Base-by-base conservation (phyloP, 1,140 invertebrate species). In the Caenorhabditis inopinata region DNA sequence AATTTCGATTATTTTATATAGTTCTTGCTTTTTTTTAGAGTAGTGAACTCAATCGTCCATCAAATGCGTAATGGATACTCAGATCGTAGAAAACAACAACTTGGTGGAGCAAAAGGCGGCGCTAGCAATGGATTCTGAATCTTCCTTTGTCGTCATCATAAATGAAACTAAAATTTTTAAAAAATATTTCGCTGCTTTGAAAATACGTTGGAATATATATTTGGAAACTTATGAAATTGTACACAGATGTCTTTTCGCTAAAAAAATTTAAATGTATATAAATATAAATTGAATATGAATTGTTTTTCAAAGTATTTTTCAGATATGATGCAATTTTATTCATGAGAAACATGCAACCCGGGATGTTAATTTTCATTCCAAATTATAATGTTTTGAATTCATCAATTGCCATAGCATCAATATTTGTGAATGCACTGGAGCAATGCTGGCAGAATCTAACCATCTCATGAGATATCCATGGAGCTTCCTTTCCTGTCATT, bases 61-160 rank as follows among this genome's bases (percentile, higher is more conserved):
- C 80, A 81, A n/a, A 81, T 81, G 80, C 49, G 80, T 16, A 77
- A 76, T 18, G 80, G 80, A 25, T 81, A 81, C 46, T 78, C 46
- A 14, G 76, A 78, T 32, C 80, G 75, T 23, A 45, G 76, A 73
- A 81, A 78, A 18, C 58, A 68, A 68, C 58, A 68, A 42, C 58
- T 68, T 14, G 58, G 58, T 9, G 32, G 29, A 68, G 21, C 58
- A 9, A 68, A 68, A 68, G 32, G 32, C 0, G 58, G 58, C n/a
- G 29, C n/a, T n/a, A 68, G 38, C n/a, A 68, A 68, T 68, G 58
- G 58, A 38, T 68, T 68, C n/a, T 68, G 38, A 42, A 14, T 7
- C 38, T 42, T 42, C 14, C 14, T 42, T 14, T 7, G 14, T n/a
- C n/a, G n/a, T n/a, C n/a, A n/a, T n/a, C n/a, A 42, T 14, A 7